phyloP scores from a whole-genome alignment of 2,797 vertebrate species.

The Bradypodion pumilum region DNA sequence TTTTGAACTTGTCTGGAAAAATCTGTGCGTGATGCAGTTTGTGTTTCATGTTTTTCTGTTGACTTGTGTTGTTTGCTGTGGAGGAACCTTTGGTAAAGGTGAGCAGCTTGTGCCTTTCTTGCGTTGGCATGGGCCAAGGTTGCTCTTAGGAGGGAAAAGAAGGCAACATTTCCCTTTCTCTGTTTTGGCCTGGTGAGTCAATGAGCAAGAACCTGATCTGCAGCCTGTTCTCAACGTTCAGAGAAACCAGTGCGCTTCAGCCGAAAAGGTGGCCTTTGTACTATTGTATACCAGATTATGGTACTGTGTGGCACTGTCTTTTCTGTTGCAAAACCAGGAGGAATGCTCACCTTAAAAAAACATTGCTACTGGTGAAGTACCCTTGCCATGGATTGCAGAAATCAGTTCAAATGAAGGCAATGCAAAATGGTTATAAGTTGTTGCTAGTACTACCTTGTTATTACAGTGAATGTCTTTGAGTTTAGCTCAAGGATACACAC shows the following conservation, averaged over 20 bases:
- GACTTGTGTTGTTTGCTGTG: slow-evolving; percentile 62
- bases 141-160: background rate
- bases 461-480: slow-evolving; percentile 1
- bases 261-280: slow-evolving; percentile 32
- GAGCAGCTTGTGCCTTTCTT: background rate
- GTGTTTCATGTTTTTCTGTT: slow-evolving; percentile 60
- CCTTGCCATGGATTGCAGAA: slow-evolving; percentile 49
- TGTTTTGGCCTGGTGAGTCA: background rate
- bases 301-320: slow-evolving; percentile 25
- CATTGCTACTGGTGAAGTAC: slow-evolving; percentile 44
- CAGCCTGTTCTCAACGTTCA: background rate
- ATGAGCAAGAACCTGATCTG: background rate
- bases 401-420: slow-evolving; percentile 39
- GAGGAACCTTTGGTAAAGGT: slow-evolving; percentile 19
- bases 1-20: slow-evolving; percentile 61
- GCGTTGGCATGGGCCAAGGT: background rate
- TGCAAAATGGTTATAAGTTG: slow-evolving; percentile 33
- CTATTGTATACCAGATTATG: background rate
- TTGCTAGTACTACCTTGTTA: slow-evolving; percentile 19
- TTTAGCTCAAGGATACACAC: no score
- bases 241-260: slow-evolving; percentile 27
- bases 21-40: slow-evolving; percentile 59
- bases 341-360: slow-evolving; percentile 50
- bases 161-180: background rate
- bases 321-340: background rate